Evolutionary conservation across 2,113 vertebrate species (phyloP).

Genomic region (Mugil cephalus): DNA sequence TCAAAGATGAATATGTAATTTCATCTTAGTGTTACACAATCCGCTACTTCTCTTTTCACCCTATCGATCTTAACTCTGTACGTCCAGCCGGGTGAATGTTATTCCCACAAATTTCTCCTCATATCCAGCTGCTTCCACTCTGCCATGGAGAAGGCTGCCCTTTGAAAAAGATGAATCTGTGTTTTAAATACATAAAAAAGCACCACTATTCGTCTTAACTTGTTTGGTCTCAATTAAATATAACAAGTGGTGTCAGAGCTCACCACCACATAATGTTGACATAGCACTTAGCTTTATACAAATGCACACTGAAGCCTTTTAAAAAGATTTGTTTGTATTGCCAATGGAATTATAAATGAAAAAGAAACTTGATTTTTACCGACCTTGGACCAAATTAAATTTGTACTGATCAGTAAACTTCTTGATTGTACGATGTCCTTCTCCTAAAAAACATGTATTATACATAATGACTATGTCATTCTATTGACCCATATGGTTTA

Average conservation of each 20-base stretch:
- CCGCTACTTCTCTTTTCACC: background rate
- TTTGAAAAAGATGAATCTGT: background rate
- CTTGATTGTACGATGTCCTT: background rate
- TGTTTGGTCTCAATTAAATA: constrained; percentile 3
- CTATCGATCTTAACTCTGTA: constrained; percentile 15
- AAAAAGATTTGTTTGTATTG: background rate
- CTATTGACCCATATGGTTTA: too few species aligned
- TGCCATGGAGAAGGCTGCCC: background rate
- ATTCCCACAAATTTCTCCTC: constrained; percentile 1
- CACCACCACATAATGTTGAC: background rate
- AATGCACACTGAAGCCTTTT: constrained; percentile 12
- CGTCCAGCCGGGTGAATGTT: background rate
- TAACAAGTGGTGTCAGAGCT: background rate
- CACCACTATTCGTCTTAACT: constrained; percentile 3
- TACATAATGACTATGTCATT: too few species aligned
- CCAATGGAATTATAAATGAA: constrained; percentile 20
- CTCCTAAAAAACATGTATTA: too few species aligned
- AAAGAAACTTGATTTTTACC: background rate
- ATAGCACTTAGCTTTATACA: constrained; percentile 10
- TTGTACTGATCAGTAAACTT: constrained; percentile 18
- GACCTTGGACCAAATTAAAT: constrained; percentile 12
- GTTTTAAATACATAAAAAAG: background rate
- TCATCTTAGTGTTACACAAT: constrained; percentile 4
- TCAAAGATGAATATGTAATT: constrained; percentile 26
- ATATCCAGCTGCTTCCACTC: constrained; percentile 5